Conservation (phyloP, 2,113 vertebrate species). For the Petroica traversi region DNA sequence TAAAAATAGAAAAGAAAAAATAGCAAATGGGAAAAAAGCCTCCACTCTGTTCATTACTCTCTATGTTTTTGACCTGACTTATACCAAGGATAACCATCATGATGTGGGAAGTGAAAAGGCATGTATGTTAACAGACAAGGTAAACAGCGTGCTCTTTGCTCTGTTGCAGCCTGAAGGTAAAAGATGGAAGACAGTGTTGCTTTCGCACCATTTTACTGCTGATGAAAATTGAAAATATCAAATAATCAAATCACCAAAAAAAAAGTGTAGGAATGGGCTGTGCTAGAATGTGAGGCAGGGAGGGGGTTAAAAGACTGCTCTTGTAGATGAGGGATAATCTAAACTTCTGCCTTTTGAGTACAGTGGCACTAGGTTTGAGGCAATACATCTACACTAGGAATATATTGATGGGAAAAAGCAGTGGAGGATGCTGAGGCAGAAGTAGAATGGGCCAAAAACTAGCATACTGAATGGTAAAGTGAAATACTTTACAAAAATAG, state of each 20-base stretch:
- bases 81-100: background rate
- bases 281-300: background rate
- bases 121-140: background rate
- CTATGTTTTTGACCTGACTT: background rate
- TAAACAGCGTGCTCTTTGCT: background rate
- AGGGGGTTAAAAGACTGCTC: background rate
- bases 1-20: background rate
- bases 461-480: background rate
- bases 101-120: background rate
- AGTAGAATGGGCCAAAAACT: background rate
- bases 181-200: background rate
- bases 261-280: background rate
- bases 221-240: background rate
- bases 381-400: background rate
- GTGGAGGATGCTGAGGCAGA: background rate
- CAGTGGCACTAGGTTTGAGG: background rate
- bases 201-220: background rate
- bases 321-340: background rate
- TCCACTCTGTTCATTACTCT: background rate
- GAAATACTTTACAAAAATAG: background rate
- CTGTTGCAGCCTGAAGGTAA: background rate
- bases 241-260: background rate
- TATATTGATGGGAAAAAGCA: background rate
- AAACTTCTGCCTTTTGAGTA: background rate
- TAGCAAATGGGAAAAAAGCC: background rate